Evolutionary conservation across 1,140 invertebrate genomes (phyloP).

Genomic region (Chrysoperla carnea): DNA sequence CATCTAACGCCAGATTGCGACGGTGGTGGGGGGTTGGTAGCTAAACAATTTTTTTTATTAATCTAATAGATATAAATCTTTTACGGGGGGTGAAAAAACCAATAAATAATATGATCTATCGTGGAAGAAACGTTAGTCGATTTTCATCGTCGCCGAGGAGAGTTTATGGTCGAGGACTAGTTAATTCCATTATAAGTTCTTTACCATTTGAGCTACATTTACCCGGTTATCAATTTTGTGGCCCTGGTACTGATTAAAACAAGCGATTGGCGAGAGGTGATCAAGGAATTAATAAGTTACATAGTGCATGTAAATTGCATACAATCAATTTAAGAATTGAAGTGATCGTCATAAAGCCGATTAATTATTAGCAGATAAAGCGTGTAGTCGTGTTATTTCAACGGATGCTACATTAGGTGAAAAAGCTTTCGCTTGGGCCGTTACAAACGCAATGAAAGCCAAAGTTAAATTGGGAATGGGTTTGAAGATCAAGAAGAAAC

Average conservation of each 20-base stretch:
- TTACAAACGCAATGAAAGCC: slow-evolving; percentile 16
- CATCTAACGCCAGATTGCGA: too few relatives aligned
- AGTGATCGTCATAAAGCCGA: slow-evolving; percentile 21
- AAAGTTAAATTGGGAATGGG: slow-evolving; percentile 17
- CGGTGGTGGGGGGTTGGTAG: too few relatives aligned
- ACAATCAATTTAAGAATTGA: slow-evolving; percentile 19
- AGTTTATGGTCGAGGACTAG: slow-evolving; percentile 6
- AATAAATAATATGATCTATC: too few relatives aligned
- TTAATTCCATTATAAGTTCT: slow-evolving; percentile 20
- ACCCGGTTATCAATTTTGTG: slow-evolving; percentile 26
- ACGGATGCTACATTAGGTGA: too few relatives aligned
- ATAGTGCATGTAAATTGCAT: slow-evolving; percentile 25
- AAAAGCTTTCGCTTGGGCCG: slow-evolving; percentile 13
- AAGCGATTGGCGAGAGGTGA: slow-evolving; percentile 22
- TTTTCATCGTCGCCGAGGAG: too few relatives aligned
- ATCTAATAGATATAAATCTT: too few relatives aligned
- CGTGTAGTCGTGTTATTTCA: too few relatives aligned
- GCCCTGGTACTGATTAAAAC: slow-evolving; percentile 25
- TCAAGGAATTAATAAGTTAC: slow-evolving; percentile 23
- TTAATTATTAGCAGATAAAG: too few relatives aligned
- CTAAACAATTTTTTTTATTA: too few relatives aligned
- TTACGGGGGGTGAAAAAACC: too few relatives aligned
- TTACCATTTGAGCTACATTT: slow-evolving; percentile 26
- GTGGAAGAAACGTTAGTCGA: too few relatives aligned
- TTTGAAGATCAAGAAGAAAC: not conserved